Conservation (phyloP, 2,797 vertebrate species). For the Ambastaia sidthimunki region DNA sequence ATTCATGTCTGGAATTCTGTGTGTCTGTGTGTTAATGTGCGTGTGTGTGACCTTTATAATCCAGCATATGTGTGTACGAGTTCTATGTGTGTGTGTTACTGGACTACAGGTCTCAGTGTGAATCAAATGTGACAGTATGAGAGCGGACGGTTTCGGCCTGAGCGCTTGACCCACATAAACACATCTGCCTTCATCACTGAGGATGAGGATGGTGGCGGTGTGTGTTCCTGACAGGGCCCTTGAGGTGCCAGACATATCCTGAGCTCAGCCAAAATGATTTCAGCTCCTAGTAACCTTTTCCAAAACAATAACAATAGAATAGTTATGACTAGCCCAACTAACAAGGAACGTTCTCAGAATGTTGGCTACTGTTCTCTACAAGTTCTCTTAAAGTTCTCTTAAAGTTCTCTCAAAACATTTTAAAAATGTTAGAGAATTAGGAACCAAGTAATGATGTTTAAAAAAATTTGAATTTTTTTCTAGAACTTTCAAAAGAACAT, state of each 20-base stretch:
- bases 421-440: too few relatives aligned
- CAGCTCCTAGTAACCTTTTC: constrained; percentile 32
- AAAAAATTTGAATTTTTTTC: too few relatives aligned
- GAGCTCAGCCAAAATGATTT: constrained; percentile 34
- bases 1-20: constrained; percentile 14
- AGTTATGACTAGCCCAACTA: not conserved
- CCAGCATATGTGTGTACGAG: constrained; percentile 26
- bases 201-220: constrained; percentile 36
- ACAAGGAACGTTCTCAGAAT: too few relatives aligned
- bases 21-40: not conserved
- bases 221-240: constrained; percentile 36
- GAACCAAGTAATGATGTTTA: too few relatives aligned
- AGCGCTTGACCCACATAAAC: constrained; percentile 49
- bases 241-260: not conserved
- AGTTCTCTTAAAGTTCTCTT: too few relatives aligned
- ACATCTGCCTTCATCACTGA: constrained; percentile 35
- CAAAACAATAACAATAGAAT: constrained; percentile 30
- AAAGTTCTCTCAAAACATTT: too few relatives aligned
- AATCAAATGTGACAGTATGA: constrained; percentile 70
- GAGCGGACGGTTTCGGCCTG: constrained; percentile 47
- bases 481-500: too few relatives aligned
- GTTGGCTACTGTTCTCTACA: too few relatives aligned
- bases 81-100: constrained; percentile 24
- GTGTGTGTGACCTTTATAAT: constrained; percentile 16
- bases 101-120: constrained; percentile 44